phyloP scores from a whole-genome alignment of 1,140 invertebrate genomes.

The Drosophila parvula region DNA sequence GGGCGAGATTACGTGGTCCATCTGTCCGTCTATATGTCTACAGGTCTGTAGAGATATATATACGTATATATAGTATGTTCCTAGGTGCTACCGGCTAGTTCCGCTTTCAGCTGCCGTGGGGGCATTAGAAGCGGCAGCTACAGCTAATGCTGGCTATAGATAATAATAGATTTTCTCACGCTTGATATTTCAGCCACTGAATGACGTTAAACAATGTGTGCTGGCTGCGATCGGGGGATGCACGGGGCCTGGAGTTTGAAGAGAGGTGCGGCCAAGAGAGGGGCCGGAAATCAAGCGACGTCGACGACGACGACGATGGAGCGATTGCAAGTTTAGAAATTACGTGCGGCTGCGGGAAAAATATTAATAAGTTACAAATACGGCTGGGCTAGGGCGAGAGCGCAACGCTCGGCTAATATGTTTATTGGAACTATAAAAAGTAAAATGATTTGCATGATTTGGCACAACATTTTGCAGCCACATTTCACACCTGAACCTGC shows the following conservation, averaged over 20 bases:
- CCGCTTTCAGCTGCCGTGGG: conserved; percentile 57
- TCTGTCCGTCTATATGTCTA: conserved; percentile 13
- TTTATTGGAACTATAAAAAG: conserved; percentile 72
- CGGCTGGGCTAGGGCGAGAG: conserved; percentile 30
- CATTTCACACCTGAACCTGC: conserved; percentile 64
- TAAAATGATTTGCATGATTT: conserved; percentile 78
- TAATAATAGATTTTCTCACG: conserved; percentile 83
- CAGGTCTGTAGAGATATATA: not conserved
- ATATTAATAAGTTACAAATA: conserved; percentile 78
- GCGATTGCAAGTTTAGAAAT: conserved; percentile 72
- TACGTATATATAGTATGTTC: conserved; percentile 6
- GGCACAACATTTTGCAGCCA: conserved; percentile 51
- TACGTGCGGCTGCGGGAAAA: conserved; percentile 67
- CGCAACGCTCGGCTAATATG: conserved; percentile 64
- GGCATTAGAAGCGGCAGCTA: conserved; percentile 49
- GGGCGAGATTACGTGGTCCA: conserved; percentile 40
- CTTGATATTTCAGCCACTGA: conserved; percentile 80
- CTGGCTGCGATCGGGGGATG: conserved; percentile 40
- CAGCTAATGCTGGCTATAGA: conserved; percentile 63
- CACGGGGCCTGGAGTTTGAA: conserved; percentile 1
- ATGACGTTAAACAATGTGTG: conserved; percentile 82
- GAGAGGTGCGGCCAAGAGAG: conserved; percentile 21
- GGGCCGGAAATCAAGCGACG: conserved; percentile 75
- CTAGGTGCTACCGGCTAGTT: conserved; percentile 56
- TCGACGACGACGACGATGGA: conserved; percentile 36